Conservation (phyloP, 1,140 invertebrate genomes). For the Dendroctonus ponderosae region DNA sequence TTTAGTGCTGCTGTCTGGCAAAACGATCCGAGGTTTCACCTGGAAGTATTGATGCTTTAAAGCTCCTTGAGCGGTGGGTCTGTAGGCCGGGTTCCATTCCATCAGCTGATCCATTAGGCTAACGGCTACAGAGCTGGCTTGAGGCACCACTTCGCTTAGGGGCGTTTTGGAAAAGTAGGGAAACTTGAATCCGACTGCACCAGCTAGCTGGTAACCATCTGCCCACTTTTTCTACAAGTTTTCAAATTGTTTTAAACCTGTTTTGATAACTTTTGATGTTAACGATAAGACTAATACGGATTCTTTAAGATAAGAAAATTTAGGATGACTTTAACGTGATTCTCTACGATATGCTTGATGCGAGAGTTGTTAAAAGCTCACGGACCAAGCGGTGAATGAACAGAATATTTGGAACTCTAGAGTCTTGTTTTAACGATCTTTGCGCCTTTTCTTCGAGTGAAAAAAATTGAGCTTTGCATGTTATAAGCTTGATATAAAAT, state of each 20-base stretch:
- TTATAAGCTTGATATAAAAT: too few relatives aligned
- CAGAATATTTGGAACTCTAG: too few relatives aligned
- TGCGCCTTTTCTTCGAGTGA: too few relatives aligned
- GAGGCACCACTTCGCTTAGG: slow-evolving; percentile 77
- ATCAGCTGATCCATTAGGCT: slow-evolving; percentile 84
- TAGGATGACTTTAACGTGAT: too few relatives aligned
- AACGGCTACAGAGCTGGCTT: slow-evolving; percentile 80
- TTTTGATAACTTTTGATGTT: not conserved
- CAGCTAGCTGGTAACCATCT: slow-evolving; percentile 90
- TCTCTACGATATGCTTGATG: too few relatives aligned
- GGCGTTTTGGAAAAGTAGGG: slow-evolving; percentile 81
- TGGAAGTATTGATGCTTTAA: slow-evolving; percentile 83
- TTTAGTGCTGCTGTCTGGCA: not conserved
- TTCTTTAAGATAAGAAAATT: too few relatives aligned
- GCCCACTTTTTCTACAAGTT: slow-evolving; percentile 82
- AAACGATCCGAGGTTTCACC: slow-evolving; percentile 52
- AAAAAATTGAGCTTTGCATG: too few relatives aligned
- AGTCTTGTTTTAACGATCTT: too few relatives aligned
- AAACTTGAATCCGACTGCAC: slow-evolving; percentile 95
- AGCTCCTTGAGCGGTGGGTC: slow-evolving; percentile 87
- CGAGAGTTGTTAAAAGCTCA: too few relatives aligned
- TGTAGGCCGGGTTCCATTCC: slow-evolving; percentile 87
- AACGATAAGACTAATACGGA: too few relatives aligned
- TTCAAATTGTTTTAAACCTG: not conserved
- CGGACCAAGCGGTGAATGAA: too few relatives aligned